Evolutionary conservation across 2,888 invertebrate genomes (phyloP).

Genomic region (Tachina grossa): DNA sequence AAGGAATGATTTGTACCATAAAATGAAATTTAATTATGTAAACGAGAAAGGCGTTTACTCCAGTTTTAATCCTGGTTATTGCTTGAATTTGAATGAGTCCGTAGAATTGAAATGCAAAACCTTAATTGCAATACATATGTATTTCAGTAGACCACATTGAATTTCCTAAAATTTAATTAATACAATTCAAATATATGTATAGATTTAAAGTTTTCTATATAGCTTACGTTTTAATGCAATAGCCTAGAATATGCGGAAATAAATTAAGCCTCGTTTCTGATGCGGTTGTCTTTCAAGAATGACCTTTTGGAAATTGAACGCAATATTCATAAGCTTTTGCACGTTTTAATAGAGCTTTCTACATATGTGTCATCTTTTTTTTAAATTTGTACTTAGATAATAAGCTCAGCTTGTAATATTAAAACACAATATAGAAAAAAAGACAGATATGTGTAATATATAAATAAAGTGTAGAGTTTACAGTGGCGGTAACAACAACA

Average conservation of each 20-base stretch:
- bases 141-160: not conserved
- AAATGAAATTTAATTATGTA: too few species aligned
- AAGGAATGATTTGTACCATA: too few species aligned
- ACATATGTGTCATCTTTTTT: not conserved
- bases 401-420: too few species aligned
- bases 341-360: not conserved
- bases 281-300: not conserved
- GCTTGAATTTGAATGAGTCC: not conserved
- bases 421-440: too few species aligned
- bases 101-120: too few species aligned
- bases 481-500: constrained; percentile 13
- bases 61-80: not conserved
- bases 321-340: not conserved
- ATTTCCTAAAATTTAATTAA: not conserved
- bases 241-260: not conserved
- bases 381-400: too few species aligned
- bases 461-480: not conserved
- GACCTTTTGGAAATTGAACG: not conserved
- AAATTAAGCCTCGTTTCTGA: not conserved
- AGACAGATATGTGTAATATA: not conserved
- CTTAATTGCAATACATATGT: not conserved
- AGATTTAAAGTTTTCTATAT: not conserved
- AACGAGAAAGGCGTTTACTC: not conserved
- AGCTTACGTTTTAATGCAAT: constrained; percentile 1
- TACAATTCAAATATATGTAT: not conserved